Evolutionary conservation across 2,113 vertebrate species (phyloP), one percentile per base, ranked within the genome.

Genomic region (Chloropsis hardwickii): DNA sequence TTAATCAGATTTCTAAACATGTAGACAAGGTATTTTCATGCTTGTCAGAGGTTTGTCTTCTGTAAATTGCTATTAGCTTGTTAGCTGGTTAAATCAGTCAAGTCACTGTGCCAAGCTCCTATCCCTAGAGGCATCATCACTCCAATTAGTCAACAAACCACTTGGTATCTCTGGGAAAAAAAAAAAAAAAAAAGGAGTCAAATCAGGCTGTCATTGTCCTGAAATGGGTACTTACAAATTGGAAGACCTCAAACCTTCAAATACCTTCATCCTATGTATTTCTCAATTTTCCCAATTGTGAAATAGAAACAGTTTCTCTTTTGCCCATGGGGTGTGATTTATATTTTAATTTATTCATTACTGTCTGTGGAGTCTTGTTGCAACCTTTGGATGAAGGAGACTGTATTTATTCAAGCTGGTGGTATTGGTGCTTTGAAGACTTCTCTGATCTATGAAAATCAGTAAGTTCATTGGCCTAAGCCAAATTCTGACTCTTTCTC

Each of bases 61-160:
- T 86, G 80, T 84, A 89, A 96, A 84, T 83, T 90, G 73, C 70
- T 89, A 45, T 95, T 86, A 95, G 92, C 83, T 87, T 6, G 17
- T 94, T 95, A 95, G 91, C 61, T 96, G 94, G 94, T 92, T 94
- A 92, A 95, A 81, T 94, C 92, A 97, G 89, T 88, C 89, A 81
- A 95, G 92, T 67, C 86, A 84, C 53, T 40, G 77, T 91, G 91
- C 95, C 92, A 97, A 84, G 65, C 65, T 91, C 31, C 47, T 19
- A 65, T 95, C 95, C 95, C 92, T 81, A n/a, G 93, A 91, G 94
- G 86, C 94, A 60, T 78, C 80, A 53, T 90, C 2, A 3, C 31
- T 96, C 86, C 88, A 95, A 81, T 93, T 90, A 92, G 65, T 69
- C 92, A 93, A 83, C 67, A 92, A 90, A 90, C 65, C 61, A 81